phyloP scores from a whole-genome alignment of 2,888 invertebrate species.

The Drosophila emarginata region DNA sequence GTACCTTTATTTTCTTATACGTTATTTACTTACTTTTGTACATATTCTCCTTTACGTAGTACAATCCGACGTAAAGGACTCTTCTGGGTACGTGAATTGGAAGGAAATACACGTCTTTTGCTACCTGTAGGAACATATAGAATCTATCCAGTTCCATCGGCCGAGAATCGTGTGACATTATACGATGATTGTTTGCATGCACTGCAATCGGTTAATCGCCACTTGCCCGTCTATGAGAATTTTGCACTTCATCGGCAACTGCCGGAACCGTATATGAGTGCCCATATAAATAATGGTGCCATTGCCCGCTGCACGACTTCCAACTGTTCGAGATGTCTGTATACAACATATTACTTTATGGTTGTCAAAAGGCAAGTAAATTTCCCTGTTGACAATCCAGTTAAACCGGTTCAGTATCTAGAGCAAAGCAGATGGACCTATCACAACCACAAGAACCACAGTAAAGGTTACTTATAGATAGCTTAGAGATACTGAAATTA shows the following conservation, averaged over 20 bases:
- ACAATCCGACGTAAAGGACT: conserved; percentile 58
- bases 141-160: conserved; percentile 71
- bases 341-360: conserved; percentile 81
- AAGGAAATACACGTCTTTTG: conserved; percentile 73
- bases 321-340: conserved; percentile 77
- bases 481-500: too few species aligned
- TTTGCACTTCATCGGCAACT: conserved; percentile 64
- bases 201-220: conserved; percentile 72
- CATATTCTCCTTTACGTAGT: conserved; percentile 18
- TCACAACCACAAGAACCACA: conserved; percentile 33
- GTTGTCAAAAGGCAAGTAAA: conserved; percentile 79
- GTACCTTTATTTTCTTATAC: not conserved
- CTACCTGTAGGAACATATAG: conserved; percentile 80
- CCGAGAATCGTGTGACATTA: conserved; percentile 76
- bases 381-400: conserved; percentile 19
- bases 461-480: conserved; percentile 2
- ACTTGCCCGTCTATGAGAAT: conserved; percentile 74
- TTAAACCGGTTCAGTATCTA: conserved; percentile 34
- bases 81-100: conserved; percentile 79
- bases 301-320: conserved; percentile 79
- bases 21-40: not conserved
- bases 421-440: conserved; percentile 24
- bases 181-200: conserved; percentile 80
- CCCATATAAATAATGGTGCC: conserved; percentile 80
- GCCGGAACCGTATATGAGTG: conserved; percentile 78